A percentile compares a stretch with the other conserved stretches of the same genome.
Evolutionary conservation across 2,888 invertebrate species (phyloP).

Genomic region (Adineta ricciae): DNA sequence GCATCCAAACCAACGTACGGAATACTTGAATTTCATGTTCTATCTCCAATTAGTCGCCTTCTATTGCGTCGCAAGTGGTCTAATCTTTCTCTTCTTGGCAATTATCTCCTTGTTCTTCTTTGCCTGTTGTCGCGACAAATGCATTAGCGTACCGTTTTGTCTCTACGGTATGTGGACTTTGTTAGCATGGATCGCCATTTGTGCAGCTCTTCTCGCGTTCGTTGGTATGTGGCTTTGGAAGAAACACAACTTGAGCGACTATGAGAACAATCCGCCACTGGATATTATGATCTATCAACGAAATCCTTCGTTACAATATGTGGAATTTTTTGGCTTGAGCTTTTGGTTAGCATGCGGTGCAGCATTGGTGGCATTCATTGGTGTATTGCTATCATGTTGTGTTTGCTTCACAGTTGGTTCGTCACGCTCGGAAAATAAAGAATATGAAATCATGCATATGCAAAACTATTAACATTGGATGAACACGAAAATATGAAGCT

Average conservation of each 20-base stretch:
- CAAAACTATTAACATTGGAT: background rate
- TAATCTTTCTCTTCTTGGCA: background rate
- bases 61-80: background rate
- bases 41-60: background rate
- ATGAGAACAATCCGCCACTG: background rate
- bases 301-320: background rate
- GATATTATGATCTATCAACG: background rate
- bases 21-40: background rate
- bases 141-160: slow-evolving; percentile 19
- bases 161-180: slow-evolving; percentile 14
- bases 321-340: slow-evolving; percentile 12
- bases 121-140: background rate
- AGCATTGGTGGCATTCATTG: background rate
- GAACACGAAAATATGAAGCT: no score
- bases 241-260: background rate
- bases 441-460: slow-evolving; percentile 31
- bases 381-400: slow-evolving; percentile 13
- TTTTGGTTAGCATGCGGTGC: slow-evolving; percentile 27
- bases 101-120: background rate
- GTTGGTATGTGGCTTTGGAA: background rate
- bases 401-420: slow-evolving; percentile 21
- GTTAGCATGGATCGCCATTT: background rate
- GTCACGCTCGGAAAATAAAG: slow-evolving; percentile 21
- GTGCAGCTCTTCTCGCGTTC: background rate
- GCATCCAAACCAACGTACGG: background rate